Conservation (phyloP, 2,113 vertebrate genomes). For the Phalacrocorax carbo region DNA sequence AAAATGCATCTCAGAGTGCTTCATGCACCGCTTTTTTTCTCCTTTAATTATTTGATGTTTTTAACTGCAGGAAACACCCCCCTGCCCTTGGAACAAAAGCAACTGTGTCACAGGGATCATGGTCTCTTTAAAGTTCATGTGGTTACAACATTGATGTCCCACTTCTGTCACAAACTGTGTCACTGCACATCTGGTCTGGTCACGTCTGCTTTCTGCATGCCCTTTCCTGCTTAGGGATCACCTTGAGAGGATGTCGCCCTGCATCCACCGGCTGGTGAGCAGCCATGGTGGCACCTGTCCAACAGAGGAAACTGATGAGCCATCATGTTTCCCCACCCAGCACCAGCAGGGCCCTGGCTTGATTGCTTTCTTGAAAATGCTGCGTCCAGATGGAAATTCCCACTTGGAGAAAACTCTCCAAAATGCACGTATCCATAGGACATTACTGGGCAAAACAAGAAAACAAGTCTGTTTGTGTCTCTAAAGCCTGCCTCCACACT, state of each 20-base stretch:
- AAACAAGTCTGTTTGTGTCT: background rate
- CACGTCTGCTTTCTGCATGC: background rate
- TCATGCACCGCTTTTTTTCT: background rate
- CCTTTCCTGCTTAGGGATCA: constrained; percentile 25
- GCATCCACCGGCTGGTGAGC: background rate
- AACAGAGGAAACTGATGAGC: background rate
- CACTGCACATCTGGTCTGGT: constrained; percentile 1
- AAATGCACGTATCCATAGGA: background rate
- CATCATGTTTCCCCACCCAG: constrained; percentile 13
- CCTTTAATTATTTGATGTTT: background rate
- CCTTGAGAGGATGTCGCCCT: background rate
- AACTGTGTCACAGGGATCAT: background rate
- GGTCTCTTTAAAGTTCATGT: background rate
- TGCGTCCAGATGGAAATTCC: constrained; percentile 50
- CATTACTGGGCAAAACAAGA: background rate
- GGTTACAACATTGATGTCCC: background rate
- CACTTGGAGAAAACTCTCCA: background rate
- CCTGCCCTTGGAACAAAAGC: background rate
- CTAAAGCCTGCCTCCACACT: background rate
- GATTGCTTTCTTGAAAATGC: constrained; percentile 11
- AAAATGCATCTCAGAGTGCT: background rate
- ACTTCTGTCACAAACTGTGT: background rate
- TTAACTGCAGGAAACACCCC: background rate
- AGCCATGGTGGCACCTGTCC: constrained; percentile 28
- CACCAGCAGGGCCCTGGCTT: constrained; percentile 25